Conservation (phyloP, 2,888 invertebrate species). For the Eudasyphora cyanicolor region DNA sequence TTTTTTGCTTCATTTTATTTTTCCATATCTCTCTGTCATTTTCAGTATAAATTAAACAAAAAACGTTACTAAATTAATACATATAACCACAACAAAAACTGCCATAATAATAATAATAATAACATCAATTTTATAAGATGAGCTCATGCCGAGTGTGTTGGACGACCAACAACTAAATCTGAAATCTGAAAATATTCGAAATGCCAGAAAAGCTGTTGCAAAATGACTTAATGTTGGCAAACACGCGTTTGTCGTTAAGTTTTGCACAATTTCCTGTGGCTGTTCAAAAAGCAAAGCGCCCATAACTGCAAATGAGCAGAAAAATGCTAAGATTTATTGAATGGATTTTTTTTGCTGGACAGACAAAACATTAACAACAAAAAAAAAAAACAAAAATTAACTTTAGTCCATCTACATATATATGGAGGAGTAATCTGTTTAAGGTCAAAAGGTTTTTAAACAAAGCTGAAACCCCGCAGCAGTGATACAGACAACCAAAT, state of each 20-base stretch:
- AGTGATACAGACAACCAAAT: no score
- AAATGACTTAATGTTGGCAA: slow-evolving; percentile 50
- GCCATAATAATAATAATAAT: no score
- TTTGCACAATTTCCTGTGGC: slow-evolving; percentile 50
- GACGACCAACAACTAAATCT: neutral
- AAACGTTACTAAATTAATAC: slow-evolving; percentile 35
- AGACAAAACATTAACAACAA: neutral
- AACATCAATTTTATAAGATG: slow-evolving; percentile 32
- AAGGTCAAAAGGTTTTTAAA: no score
- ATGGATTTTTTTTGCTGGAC: no score
- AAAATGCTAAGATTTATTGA: no score
- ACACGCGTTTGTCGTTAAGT: slow-evolving; percentile 39
- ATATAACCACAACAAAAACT: neutral
- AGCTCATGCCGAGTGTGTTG: slow-evolving; percentile 49
- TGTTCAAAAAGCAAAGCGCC: no score
- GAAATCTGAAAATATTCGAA: slow-evolving; percentile 9
- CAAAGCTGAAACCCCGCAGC: no score
- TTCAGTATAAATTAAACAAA: neutral
- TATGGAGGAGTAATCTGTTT: no score
- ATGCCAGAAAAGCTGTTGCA: slow-evolving; percentile 22
- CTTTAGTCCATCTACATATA: no score
- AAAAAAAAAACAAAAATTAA: no score
- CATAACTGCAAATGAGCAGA: neutral
- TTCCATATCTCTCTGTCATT: neutral
- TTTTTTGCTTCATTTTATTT: neutral